phyloP scores from a whole-genome alignment of 2,113 vertebrate species.

The Cepphus grylle region DNA sequence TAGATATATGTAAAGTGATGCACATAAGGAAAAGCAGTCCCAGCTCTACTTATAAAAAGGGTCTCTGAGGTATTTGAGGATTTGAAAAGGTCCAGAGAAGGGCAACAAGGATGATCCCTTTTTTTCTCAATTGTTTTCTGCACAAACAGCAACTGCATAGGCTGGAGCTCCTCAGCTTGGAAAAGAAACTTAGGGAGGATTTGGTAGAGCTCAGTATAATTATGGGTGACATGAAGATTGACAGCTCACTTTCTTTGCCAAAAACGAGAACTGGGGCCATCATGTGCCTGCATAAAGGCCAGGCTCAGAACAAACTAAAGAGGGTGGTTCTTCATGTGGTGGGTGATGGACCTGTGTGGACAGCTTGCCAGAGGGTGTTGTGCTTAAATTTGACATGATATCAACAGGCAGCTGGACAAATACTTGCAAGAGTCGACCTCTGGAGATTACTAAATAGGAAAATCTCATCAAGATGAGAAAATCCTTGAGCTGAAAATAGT shows the following conservation, averaged over 20 bases:
- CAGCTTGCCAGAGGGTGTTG: not conserved
- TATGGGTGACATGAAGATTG: not conserved
- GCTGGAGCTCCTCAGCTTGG: not conserved
- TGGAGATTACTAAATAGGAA: not conserved
- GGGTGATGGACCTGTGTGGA: not conserved
- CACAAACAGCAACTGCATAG: not conserved
- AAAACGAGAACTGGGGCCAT: not conserved
- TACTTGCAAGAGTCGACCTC: not conserved
- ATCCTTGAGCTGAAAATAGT: not conserved
- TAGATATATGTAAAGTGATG: constrained; percentile 54
- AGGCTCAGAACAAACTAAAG: not conserved
- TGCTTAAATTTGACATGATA: not conserved
- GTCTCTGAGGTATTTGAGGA: not conserved
- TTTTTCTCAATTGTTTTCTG: not conserved
- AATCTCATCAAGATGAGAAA: not conserved
- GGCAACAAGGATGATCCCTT: not conserved
- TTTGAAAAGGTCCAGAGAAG: constrained; percentile 8
- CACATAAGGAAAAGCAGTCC: not conserved
- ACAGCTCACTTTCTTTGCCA: not conserved
- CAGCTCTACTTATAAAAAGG: constrained; percentile 1
- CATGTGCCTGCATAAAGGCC: not conserved
- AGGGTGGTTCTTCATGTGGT: not conserved
- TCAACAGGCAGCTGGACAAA: not conserved
- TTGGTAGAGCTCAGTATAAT: not conserved
- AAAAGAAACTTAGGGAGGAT: not conserved